Conservation (phyloP, 1,140 invertebrate genomes). For the Penaeus chinensis region DNA sequence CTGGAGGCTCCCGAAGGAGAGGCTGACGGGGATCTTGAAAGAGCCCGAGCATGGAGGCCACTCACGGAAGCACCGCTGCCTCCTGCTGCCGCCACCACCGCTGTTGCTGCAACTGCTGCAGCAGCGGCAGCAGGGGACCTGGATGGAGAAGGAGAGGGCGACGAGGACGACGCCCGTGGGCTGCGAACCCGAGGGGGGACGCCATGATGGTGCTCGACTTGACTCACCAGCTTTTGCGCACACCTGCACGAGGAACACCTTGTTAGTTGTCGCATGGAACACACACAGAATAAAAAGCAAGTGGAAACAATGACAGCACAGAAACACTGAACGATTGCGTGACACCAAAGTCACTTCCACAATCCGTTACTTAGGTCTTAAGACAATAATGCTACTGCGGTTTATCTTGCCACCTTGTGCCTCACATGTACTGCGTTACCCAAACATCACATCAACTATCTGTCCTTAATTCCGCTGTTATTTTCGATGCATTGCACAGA, state of each 20-base stretch:
- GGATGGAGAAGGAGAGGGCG: conserved; percentile 23
- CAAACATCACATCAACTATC: no score
- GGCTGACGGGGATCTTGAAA: conserved; percentile 45
- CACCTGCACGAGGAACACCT: conserved; percentile 30
- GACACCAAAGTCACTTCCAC: no score
- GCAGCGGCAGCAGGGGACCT: conserved; percentile 16
- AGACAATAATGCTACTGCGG: no score
- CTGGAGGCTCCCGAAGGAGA: conserved; percentile 31
- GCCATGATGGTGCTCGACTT: conserved; percentile 55
- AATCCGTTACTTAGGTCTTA: no score
- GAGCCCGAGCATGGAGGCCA: conserved; percentile 10
- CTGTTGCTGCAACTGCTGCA: background rate
- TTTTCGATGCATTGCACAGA: background rate
- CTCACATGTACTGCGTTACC: no score
- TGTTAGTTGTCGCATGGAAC: no score
- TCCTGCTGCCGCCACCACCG: background rate
- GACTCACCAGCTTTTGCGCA: conserved; percentile 54
- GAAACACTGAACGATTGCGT: no score
- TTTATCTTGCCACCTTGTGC: no score
- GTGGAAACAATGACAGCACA: no score
- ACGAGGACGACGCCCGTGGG: conserved; percentile 9
- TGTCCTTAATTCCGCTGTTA: no score
- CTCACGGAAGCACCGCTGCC: conserved; percentile 6
- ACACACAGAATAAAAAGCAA: no score
- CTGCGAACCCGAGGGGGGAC: conserved; percentile 25